A percentile compares a stretch with the other conserved stretches of the same genome.
These are phyloP conservation scores for Megaleporinus macrocephalus DNA, from an alignment of 2,113 vertebrate species.

Conservation along the genomic window DNA sequence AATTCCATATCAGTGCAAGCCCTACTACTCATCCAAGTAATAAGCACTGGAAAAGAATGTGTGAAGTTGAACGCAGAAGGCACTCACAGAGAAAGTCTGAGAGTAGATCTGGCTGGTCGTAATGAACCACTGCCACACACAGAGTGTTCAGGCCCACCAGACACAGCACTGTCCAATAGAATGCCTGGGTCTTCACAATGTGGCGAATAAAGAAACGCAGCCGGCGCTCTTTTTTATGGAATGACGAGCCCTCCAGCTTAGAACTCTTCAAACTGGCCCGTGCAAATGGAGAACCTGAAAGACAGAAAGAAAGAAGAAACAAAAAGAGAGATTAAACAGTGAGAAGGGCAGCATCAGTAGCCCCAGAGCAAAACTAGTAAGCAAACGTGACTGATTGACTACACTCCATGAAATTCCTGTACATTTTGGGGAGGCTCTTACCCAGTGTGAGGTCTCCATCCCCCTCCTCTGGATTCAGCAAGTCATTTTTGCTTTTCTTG, in stretches of 20 bases:
- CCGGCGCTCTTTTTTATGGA: conserved; percentile 88
- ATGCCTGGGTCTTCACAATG: conserved; percentile 91
- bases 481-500: conserved; percentile 90
- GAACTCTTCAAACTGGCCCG: conserved; percentile 94
- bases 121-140: conserved; percentile 93
- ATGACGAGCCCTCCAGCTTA: conserved; percentile 89
- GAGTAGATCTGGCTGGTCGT: conserved; percentile 89
- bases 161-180: conserved; percentile 94
- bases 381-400: no score
- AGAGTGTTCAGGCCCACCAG: conserved; percentile 94
- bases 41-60: no score
- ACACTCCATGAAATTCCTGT: no score
- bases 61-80: not conserved
- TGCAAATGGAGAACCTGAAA: conserved; percentile 90
- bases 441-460: conserved; percentile 88
- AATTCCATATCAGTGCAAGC: no score
- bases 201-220: conserved; percentile 91
- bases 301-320: conserved; percentile 3
- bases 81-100: conserved; percentile 95
- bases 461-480: conserved; percentile 89
- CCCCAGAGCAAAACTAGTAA: no score
- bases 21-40: no score
- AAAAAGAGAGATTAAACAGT: conserved; percentile 56
- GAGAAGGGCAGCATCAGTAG: conserved; percentile 57
- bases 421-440: conserved; percentile 61